phyloP scores from a whole-genome alignment of 2,888 invertebrate species.

The Caenorhabditis sp. region DNA sequence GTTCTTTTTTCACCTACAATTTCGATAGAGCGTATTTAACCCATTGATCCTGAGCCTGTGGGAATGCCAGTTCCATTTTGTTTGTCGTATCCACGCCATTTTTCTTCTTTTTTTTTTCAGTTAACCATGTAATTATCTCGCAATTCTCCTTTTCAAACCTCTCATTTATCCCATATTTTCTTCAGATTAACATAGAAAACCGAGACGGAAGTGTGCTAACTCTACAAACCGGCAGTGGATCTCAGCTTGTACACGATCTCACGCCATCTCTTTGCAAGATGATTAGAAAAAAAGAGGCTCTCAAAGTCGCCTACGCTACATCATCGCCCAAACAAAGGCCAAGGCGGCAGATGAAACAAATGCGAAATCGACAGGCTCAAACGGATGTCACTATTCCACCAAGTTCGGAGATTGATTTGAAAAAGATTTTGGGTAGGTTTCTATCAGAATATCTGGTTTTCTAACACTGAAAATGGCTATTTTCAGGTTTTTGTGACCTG shows the following conservation, averaged over 20 bases:
- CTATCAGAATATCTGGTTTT: no score
- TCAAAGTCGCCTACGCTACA: constrained; percentile 35
- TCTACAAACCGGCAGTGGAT: not conserved
- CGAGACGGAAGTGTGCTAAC: constrained; percentile 37
- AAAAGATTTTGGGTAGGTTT: constrained; percentile 29
- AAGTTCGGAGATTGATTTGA: constrained; percentile 33
- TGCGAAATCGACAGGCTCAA: constrained; percentile 32
- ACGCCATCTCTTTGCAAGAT: constrained; percentile 30
- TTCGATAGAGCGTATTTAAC: no score
- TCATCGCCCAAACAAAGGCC: constrained; percentile 41
- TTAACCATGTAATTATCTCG: not conserved
- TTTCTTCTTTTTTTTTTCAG: no score
- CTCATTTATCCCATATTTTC: not conserved
- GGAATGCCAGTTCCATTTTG: no score
- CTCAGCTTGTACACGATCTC: not conserved
- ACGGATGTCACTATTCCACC: constrained; percentile 47
- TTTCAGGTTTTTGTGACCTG: no score
- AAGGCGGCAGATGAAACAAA: constrained; percentile 15
- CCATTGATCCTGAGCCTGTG: no score
- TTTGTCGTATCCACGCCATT: no score
- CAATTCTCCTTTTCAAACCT: not conserved
- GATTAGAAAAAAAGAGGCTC: constrained; percentile 29
- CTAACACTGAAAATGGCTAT: no score
- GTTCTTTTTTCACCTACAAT: not conserved
- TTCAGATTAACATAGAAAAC: constrained; percentile 2